Conservation (phyloP, 2,797 vertebrate species). For the Melanotaenia maccullochi region DNA sequence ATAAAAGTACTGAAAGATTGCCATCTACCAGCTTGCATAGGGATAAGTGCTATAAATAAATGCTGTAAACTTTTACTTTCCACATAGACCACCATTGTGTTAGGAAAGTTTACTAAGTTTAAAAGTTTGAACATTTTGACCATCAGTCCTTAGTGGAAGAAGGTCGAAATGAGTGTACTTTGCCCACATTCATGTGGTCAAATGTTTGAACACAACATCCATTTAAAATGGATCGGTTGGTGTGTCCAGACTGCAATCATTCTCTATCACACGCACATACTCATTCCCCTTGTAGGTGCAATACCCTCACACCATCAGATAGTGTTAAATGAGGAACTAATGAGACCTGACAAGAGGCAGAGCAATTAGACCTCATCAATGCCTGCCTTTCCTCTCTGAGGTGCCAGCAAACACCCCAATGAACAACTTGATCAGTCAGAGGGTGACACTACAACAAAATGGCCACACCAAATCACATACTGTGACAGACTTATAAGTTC, state of each 20-base stretch:
- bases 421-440: slow-evolving; percentile 79
- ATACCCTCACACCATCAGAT: slow-evolving; percentile 77
- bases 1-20: neutral
- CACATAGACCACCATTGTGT: neutral
- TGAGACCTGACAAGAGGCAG: slow-evolving; percentile 79
- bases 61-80: neutral
- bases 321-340: slow-evolving; percentile 82
- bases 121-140: neutral
- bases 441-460: slow-evolving; percentile 71
- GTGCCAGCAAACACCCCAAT: slow-evolving; percentile 75
- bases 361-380: slow-evolving; percentile 83
- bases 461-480: slow-evolving; percentile 62
- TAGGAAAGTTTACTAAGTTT: neutral
- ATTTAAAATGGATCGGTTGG: neutral
- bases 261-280: slow-evolving; percentile 22
- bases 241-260: slow-evolving; percentile 8
- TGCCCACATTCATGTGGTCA: slow-evolving; percentile 10
- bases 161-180: slow-evolving; percentile 25
- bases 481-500: slow-evolving; percentile 35
- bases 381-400: slow-evolving; percentile 65
- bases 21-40: neutral
- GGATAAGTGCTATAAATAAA: neutral
- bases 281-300: slow-evolving; percentile 60
- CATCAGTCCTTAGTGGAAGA: neutral
- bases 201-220: neutral